phyloP scores from a whole-genome alignment of 2,113 vertebrate genomes.

The Promerops cafer region DNA sequence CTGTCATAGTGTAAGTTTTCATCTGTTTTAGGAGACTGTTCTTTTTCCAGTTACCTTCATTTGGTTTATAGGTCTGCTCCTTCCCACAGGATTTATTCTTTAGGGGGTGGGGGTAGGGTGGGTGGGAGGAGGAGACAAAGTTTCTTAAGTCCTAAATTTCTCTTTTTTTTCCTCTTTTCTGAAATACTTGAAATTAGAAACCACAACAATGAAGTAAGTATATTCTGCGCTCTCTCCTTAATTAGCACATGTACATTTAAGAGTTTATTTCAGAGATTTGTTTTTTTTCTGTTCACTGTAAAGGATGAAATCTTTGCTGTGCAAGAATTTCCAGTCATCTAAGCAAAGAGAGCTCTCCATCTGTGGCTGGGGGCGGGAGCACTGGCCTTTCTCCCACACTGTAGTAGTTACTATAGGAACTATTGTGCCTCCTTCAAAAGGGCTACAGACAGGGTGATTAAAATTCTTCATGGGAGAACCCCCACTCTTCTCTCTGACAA shows the following conservation, averaged over 20 bases:
- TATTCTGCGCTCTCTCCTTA: background rate
- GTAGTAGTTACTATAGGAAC: constrained; percentile 43
- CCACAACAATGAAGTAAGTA: background rate
- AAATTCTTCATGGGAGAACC: constrained; percentile 50
- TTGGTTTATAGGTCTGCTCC: background rate
- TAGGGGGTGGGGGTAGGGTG: background rate
- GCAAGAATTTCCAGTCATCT: constrained; percentile 45
- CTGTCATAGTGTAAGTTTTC: background rate
- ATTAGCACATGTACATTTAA: background rate
- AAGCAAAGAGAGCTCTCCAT: constrained; percentile 40
- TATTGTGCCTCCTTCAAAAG: constrained; percentile 33
- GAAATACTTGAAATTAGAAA: background rate
- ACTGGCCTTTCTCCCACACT: constrained; percentile 43
- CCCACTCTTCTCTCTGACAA: constrained; percentile 31
- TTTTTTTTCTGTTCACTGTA: background rate
- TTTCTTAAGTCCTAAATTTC: background rate
- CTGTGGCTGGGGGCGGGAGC: constrained; percentile 21
- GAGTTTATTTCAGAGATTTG: background rate
- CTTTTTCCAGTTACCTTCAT: background rate
- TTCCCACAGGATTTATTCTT: background rate
- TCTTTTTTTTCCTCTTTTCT: background rate
- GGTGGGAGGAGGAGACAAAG: background rate
- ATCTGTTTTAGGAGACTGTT: background rate
- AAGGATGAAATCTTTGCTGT: constrained; percentile 28
- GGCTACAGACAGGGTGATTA: constrained; percentile 29